Evolutionary conservation across 2,888 invertebrate genomes (phyloP), one percentile per base, ranked within the genome.

Genomic region (Orthonevra nobilis): DNA sequence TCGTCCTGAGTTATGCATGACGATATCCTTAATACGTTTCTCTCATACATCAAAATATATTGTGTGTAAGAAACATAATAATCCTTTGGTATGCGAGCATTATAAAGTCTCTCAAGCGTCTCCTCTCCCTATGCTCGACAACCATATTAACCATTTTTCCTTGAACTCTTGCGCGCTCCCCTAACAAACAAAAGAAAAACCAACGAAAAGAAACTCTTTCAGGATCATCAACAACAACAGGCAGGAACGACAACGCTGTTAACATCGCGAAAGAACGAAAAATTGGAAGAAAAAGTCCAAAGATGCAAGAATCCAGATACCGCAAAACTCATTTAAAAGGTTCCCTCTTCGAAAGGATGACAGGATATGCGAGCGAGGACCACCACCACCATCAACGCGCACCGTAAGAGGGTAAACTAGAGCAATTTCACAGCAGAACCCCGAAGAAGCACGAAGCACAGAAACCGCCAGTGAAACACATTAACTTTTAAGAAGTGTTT

Each of bases 401-500:
- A 23, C 6, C 4, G 42, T 6, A 2, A 34, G 17, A 26, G 14
- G 32, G 15, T 17, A 61, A 73, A 46, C 20, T 15, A 14, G 23
- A 61, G 40, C 44, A 60, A 50, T 66, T 40, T 60, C 42, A 32
- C 2, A 46, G 1, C 4, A 19, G 12, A 38, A 7, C 34, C 30
- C 1, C 17, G 10, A 19, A 34, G 28, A 12, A 42, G 42, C n/a
- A 32, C n/a, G n/a, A n/a, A n/a, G n/a, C n/a, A n/a, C n/a, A 40
- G 23, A 40, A 60, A 4, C 56, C 56, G 56, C 10, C 70, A 58
- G 17, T 66, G 60, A 54, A 66, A 73, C 73, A 72, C 79, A 73
- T 79, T 79, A 79, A 79, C 79, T 73, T 79, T 73, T 73, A 79
- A 73, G 79, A 79, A 79, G 79, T 79, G 79, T 79, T 79, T 79